Base-by-base conservation (phyloP, 2,113 vertebrate genomes). In the Myiozetetes cayanensis region DNA sequence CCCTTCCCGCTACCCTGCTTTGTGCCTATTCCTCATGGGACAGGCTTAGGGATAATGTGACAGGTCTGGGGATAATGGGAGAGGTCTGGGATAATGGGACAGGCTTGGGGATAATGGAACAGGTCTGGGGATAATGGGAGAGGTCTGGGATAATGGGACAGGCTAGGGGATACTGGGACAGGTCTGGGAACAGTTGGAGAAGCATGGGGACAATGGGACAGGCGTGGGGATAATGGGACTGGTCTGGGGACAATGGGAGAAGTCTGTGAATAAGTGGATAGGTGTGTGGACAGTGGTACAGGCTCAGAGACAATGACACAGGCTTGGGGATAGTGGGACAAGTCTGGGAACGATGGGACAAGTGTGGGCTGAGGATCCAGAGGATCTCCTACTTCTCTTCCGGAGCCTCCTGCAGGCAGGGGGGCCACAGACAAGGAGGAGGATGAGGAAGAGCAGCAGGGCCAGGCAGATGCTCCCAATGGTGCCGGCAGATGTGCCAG, bases 351-450 rank as follows among this genome's bases (percentile, higher is more conserved):
- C 7, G 20, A 5, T 33, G 53, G 55, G 55, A 56, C 4, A 21
- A 8, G 56, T 10, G 9, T 39, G 59, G n/a, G 41, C 55, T 16
- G 58, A 70, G 24, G 49, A 6, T 56, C 12, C 30, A 3, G 3
- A 55, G 28, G 18, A 2, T 37, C 31, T 94, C 98, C 44, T 93
- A 98, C 98, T 97, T 97, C 96, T 98, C 95, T 98, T 98, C 88
- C 96, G 80, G 78, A 98, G 35, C 62, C 94, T 98, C 85, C 94
- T 95, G 66, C 97, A 98, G 77, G 73, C 83, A 1, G 94, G 94
- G 9, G 97, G 98, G 13, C 97, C 97, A 0, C 97, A 98, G 89
- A 94, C 10, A 3, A 97, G 53, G 49, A 62, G 22, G 23, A 98
- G 85, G 89, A 97, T 5, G 0, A 20, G 85, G 16, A 94, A 22